Evolutionary conservation across 1,140 invertebrate species (phyloP).

Genomic region (Dendrolimus kikuchii): DNA sequence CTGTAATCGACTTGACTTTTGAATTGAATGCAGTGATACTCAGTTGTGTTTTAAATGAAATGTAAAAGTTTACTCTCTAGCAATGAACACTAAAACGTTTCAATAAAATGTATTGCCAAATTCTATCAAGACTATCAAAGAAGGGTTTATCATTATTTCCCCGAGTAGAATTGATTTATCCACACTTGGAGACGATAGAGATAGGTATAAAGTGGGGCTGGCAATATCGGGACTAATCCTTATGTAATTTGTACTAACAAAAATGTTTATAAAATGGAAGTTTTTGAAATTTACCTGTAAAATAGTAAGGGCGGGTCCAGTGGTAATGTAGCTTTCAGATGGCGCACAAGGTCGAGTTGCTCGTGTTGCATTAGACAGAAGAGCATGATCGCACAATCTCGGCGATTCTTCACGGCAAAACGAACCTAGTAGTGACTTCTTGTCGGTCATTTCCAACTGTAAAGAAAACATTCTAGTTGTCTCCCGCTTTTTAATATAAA

Average conservation of each 20-base stretch:
- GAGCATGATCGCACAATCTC: slow-evolving; percentile 81
- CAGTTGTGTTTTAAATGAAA: slow-evolving; percentile 4
- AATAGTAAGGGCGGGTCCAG: slow-evolving; percentile 80
- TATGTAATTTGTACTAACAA: no score
- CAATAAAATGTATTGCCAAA: no score
- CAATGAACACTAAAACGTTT: neutral
- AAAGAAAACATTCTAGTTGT: slow-evolving; percentile 10
- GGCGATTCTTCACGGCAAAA: slow-evolving; percentile 85
- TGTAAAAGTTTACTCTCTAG: neutral
- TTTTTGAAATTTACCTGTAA: slow-evolving; percentile 65
- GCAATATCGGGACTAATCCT: no score
- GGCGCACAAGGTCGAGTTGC: slow-evolving; percentile 82
- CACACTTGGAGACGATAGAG: no score
- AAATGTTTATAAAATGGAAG: neutral
- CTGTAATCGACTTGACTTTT: slow-evolving; percentile 20
- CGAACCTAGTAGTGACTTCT: slow-evolving; percentile 76
- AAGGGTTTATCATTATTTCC: no score
- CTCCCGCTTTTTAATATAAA: neutral
- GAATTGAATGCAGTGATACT: slow-evolving; percentile 7
- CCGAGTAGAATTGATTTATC: no score
- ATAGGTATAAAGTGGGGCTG: no score
- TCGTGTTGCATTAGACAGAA: slow-evolving; percentile 82
- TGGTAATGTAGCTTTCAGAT: slow-evolving; percentile 84
- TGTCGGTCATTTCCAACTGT: slow-evolving; percentile 59
- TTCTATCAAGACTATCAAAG: no score